Evolutionary conservation across 2,113 vertebrate genomes (phyloP).

Genomic region (Xenopus tropicalis): DNA sequence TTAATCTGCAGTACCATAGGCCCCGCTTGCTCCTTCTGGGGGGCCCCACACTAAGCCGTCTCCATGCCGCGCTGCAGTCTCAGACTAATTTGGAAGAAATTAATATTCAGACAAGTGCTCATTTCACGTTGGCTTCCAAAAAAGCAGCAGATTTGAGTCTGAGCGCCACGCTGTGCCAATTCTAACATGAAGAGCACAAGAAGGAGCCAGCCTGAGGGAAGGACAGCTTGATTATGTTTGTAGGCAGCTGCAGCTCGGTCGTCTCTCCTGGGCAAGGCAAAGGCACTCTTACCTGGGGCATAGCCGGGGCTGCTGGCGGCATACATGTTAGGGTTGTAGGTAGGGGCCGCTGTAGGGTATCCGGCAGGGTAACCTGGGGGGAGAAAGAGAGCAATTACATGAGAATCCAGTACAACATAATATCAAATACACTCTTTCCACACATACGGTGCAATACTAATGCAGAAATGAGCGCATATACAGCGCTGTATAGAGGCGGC

Average conservation of each 20-base stretch:
- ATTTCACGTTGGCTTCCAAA: background rate
- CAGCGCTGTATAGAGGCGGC: background rate
- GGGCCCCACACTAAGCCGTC: background rate
- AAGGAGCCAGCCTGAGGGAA: background rate
- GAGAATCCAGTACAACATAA: background rate
- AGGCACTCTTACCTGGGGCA: conserved; percentile 76
- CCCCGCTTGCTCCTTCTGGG: too few species aligned
- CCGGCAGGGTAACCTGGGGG: conserved; percentile 88
- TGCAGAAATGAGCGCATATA: too few species aligned
- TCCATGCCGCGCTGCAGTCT: background rate
- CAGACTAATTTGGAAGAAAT: background rate
- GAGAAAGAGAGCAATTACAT: conserved; percentile 40
- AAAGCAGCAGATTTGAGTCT: background rate
- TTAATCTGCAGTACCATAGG: too few species aligned
- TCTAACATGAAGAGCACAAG: conserved; percentile 8
- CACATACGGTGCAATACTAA: too few species aligned
- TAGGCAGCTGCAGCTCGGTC: background rate
- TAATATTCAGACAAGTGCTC: background rate
- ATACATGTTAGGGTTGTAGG: conserved; percentile 95
- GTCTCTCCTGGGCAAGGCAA: background rate
- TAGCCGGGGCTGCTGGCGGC: conserved; percentile 94
- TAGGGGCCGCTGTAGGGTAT: conserved; percentile 87
- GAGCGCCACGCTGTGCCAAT: background rate
- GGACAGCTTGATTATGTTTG: background rate
- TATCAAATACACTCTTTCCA: too few species aligned